These are phyloP conservation scores for Steinernema khuongi DNA, from an alignment of 1,140 invertebrate species.

Conservation along the genomic window DNA sequence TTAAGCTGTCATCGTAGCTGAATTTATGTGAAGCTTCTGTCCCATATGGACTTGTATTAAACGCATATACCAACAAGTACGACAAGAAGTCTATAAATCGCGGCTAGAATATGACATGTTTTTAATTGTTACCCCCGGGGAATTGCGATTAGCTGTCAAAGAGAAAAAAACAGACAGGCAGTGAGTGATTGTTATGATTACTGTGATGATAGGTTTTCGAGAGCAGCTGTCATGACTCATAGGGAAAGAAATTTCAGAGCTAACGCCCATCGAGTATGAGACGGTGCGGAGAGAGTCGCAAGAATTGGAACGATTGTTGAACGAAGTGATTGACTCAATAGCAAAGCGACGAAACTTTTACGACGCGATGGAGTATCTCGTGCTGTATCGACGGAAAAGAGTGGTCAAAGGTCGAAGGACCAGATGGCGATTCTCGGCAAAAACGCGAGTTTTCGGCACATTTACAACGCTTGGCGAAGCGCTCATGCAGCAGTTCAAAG, in stretches of 20 bases:
- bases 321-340: constrained; percentile 21
- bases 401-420: constrained; percentile 17
- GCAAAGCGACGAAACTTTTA: constrained; percentile 18
- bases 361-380: constrained; percentile 15
- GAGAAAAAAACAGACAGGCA: no score
- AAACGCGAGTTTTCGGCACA: constrained; percentile 18
- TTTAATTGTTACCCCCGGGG: not conserved
- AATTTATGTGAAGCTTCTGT: no score
- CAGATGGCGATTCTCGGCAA: constrained; percentile 20
- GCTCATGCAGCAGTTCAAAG: constrained; percentile 49
- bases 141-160: not conserved
- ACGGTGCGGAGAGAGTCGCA: constrained; percentile 65
- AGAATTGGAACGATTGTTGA: constrained; percentile 40
- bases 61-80: no score
- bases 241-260: constrained; percentile 1
- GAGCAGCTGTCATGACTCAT: not conserved
- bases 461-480: constrained; percentile 46
- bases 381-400: constrained; percentile 18
- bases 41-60: no score
- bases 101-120: not conserved
- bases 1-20: no score
- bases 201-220: no score
- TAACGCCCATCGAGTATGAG: constrained; percentile 21
- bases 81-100: no score
- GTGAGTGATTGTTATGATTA: no score